Evolutionary conservation across 2,888 invertebrate genomes (phyloP).

Genomic region (Epinotia ramella): DNA sequence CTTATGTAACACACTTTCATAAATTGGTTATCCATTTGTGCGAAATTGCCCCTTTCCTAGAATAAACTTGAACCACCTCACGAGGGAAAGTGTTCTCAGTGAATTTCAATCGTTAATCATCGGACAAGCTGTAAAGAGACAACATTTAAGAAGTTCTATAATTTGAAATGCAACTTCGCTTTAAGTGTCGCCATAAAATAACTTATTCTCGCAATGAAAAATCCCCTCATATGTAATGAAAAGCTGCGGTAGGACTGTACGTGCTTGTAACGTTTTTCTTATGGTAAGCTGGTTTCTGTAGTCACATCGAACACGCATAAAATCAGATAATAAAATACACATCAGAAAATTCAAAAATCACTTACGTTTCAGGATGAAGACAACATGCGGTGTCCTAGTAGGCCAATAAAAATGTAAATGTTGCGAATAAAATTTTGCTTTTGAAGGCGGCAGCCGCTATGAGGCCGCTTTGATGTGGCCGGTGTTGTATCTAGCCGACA

Average conservation of each 20-base stretch:
- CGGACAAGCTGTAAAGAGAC: background rate
- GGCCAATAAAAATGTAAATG: constrained; percentile 85
- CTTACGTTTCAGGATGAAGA: constrained; percentile 80
- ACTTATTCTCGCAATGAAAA: constrained; percentile 29
- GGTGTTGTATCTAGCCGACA: constrained; percentile 28
- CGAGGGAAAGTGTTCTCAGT: background rate
- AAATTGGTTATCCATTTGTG: too few species aligned
- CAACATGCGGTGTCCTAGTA: constrained; percentile 80
- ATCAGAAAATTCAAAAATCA: constrained; percentile 85
- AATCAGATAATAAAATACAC: constrained; percentile 84
- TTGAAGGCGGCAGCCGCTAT: constrained; percentile 72
- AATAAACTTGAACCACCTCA: background rate
- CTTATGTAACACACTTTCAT: too few species aligned
- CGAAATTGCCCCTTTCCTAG: too few species aligned
- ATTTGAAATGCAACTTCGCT: constrained; percentile 19
- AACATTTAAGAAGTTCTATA: constrained; percentile 20
- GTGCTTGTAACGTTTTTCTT: constrained; percentile 73
- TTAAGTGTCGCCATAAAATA: constrained; percentile 18
- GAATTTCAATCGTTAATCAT: constrained; percentile 20
- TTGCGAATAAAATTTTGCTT: constrained; percentile 82
- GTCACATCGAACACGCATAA: constrained; percentile 81
- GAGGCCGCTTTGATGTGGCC: constrained; percentile 75
- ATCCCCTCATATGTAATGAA: constrained; percentile 57
- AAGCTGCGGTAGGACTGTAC: constrained; percentile 55
- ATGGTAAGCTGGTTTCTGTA: constrained; percentile 69